Evolutionary conservation across 2,113 vertebrate genomes (phyloP), one percentile per base, ranked within the genome.

Genomic region (Tachysurus fulvidraco): DNA sequence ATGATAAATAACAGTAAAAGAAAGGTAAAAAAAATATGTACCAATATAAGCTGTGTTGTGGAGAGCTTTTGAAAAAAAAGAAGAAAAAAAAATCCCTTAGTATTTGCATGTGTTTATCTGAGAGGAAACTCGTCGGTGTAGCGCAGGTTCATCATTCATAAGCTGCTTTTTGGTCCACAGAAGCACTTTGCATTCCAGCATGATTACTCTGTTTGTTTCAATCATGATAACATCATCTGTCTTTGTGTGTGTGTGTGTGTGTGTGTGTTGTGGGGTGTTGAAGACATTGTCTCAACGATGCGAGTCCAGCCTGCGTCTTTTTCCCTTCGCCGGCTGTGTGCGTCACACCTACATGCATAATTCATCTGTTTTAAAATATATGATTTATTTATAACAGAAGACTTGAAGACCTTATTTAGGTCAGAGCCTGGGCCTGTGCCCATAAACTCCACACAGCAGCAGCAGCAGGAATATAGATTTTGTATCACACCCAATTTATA

Each of bases 361-460:
- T 89, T 89, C 81, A 90, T 85, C 85, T 2, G 81, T 77, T 90
- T 90, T 86, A 86, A 89, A 89, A 87, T 87, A 59, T 83, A 90
- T 90, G 65, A 90, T 85, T 90, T 90, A 88, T 88, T 90, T 84
- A 88, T 87, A 84, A 81, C 78, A 83, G 64, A 86, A 87, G 83
- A 52, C 50, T 23, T 85, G 41, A 50, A 50, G 46, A 50, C 83
- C 57, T 86, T 83, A 89, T 90, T 62, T 88, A 89, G 89, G 85
- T 85, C 88, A 88, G 62, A 83, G 80, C 74, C 12, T 78, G 52
- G 36, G n/a, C 55, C 30, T 23, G 16, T 64, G 71, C 71, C 73
- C 78, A 81, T 85, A 79, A 81, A 44, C 67, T 16, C 23, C 10
- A 30, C 30, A 23, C 19, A 85, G 85, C 73, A 60, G 50, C 73